Evolutionary conservation across 2,797 vertebrate species (phyloP), one percentile per base, ranked within the genome.

Genomic region (Megaceryle alcyon): DNA sequence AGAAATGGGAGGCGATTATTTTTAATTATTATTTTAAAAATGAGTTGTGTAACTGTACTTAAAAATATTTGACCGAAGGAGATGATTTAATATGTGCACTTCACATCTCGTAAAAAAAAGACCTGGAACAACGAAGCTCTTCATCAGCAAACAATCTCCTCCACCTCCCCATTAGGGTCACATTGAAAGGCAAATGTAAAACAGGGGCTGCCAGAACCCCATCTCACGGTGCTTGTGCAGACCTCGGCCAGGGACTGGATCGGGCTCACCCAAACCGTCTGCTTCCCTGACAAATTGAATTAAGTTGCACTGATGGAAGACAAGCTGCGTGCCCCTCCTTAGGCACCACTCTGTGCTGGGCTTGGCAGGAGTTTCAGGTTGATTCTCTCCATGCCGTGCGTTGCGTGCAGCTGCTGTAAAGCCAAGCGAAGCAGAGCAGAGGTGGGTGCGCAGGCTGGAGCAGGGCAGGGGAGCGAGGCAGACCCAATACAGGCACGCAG

Each of bases 1-100:
- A 92, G 90, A 86, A 95, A 94, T 80, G 37, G 53, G 53, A 93
- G 71, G 12, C 2, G 0, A 80, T 94, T 72, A 82, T 90, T 97
- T 94, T 95, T 92, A 91, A 90, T 96, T 92, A 96, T 90, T 94
- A 87, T 93, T 95, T 90, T 80, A 88, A 92, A 94, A 96, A 92
- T 75, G 64, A 92, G 48, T 35, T 71, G 64, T 80, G 75, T 89
- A 95, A 80, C 78, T 87, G 75, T 89, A 86, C 90, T 94, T 94
- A 78, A 81, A 88, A 90, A 90, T 81, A 90, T 94, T 92, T 94
- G 71, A 78, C 90, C 82, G 64, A 22, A 54, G 88, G 75, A 78
- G n/a, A 39, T 51, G 53, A 54, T 70, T 86, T 92, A 48, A 94
- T 88, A 53, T 6, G 16, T 76, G 66, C 1, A 1, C 43, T 86